These are phyloP conservation scores for Diabrotica undecimpunctata DNA, from an alignment of 1,140 invertebrate genomes.

Conservation along the genomic window DNA sequence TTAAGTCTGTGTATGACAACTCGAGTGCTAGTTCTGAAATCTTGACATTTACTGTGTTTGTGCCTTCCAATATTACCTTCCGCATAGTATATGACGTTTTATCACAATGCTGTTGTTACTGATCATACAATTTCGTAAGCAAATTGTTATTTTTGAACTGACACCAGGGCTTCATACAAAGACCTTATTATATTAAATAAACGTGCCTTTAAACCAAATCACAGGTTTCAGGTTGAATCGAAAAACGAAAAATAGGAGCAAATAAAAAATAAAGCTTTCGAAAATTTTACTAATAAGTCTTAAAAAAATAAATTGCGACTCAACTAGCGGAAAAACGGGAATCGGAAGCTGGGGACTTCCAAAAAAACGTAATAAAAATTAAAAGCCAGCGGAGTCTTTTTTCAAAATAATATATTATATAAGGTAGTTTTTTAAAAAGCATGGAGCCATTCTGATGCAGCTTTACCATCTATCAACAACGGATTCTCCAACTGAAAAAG, in stretches of 20 bases:
- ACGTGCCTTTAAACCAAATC: constrained; percentile 37
- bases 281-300: constrained; percentile 23
- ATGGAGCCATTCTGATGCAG: constrained; percentile 24
- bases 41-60: neutral
- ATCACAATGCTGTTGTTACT: too few relatives aligned
- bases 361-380: constrained; percentile 19
- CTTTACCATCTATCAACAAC: constrained; percentile 44
- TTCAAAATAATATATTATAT: constrained; percentile 12
- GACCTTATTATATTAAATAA: constrained; percentile 15
- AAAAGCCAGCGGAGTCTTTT: constrained; percentile 36
- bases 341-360: neutral
- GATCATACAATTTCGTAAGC: too few relatives aligned
- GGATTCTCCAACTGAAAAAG: constrained; percentile 46
- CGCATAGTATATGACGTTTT: too few relatives aligned
- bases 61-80: neutral
- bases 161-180: neutral
- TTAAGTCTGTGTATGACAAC: constrained; percentile 11
- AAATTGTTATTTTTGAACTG: too few relatives aligned
- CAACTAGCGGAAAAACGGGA: constrained; percentile 26
- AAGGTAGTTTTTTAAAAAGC: constrained; percentile 28
- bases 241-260: neutral
- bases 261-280: constrained; percentile 18
- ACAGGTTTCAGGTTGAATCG: constrained; percentile 29
- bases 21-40: neutral
- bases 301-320: constrained; percentile 17